Evolutionary conservation across 2,113 vertebrate genomes (phyloP).

Genomic region (Patagioenas fasciata): DNA sequence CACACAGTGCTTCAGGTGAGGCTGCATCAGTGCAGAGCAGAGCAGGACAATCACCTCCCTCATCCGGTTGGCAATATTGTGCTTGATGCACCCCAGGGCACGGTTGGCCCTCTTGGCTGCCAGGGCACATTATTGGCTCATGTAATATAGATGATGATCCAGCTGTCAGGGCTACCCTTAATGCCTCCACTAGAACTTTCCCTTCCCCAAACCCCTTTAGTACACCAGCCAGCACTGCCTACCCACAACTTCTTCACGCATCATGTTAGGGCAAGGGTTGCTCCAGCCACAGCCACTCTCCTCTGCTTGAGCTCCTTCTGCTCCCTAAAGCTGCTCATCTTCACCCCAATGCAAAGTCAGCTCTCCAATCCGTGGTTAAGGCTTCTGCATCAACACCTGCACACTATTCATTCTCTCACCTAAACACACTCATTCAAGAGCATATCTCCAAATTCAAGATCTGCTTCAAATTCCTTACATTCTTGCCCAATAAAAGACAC

Average conservation of each 20-base stretch:
- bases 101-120: too few relatives aligned
- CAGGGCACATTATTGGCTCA: too few relatives aligned
- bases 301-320: not conserved
- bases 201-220: not conserved
- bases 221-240: not conserved
- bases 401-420: not conserved
- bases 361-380: not conserved
- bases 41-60: too few relatives aligned
- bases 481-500: not conserved
- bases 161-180: not conserved
- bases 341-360: accelerated
- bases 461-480: not conserved
- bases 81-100: too few relatives aligned
- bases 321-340: not conserved
- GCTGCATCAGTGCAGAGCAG: too few relatives aligned
- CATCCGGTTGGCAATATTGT: too few relatives aligned
- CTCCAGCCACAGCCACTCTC: not conserved
- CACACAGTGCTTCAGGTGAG: too few relatives aligned
- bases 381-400: not conserved
- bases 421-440: not conserved
- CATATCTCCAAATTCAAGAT: not conserved
- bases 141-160: not conserved
- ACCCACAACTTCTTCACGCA: not conserved
- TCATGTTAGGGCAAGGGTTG: not conserved
- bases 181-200: not conserved